Conservation (phyloP, 2,113 vertebrate genomes). For the Callipepla californica region DNA sequence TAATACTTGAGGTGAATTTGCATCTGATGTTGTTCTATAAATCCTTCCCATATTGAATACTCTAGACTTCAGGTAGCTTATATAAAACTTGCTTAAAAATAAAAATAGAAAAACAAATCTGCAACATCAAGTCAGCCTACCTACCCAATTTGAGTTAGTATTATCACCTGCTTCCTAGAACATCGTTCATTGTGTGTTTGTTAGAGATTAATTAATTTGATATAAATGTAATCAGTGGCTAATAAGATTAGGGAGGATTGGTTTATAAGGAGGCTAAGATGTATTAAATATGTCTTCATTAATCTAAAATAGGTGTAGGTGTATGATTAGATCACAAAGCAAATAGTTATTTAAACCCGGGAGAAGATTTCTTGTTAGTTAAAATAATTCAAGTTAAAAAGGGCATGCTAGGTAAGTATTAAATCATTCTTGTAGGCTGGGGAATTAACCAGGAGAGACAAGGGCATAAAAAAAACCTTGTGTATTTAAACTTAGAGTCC, state of each 20-base stretch:
- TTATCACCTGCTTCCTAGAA: neutral
- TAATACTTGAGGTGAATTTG: neutral
- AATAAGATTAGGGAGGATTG: neutral
- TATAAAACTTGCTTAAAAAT: neutral
- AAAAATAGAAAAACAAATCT: neutral
- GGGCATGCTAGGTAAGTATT: neutral
- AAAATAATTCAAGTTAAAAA: neutral
- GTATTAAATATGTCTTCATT: neutral
- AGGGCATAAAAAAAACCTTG: neutral
- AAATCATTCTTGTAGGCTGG: neutral
- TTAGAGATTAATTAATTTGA: neutral
- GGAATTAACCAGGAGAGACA: neutral
- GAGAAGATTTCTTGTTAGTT: neutral
- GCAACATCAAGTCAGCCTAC: neutral
- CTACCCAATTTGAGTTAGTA: neutral
- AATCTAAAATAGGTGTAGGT: neutral
- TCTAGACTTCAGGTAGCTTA: neutral
- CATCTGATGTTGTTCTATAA: neutral
- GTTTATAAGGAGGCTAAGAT: neutral
- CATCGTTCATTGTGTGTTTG: neutral
- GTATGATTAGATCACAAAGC: neutral
- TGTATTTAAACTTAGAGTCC: neutral
- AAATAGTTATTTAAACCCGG: neutral
- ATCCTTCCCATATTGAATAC: neutral
- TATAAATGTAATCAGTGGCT: neutral